These are phyloP conservation scores for Bombylius major DNA, from an alignment of 2,888 invertebrate genomes.

Conservation along the genomic window DNA sequence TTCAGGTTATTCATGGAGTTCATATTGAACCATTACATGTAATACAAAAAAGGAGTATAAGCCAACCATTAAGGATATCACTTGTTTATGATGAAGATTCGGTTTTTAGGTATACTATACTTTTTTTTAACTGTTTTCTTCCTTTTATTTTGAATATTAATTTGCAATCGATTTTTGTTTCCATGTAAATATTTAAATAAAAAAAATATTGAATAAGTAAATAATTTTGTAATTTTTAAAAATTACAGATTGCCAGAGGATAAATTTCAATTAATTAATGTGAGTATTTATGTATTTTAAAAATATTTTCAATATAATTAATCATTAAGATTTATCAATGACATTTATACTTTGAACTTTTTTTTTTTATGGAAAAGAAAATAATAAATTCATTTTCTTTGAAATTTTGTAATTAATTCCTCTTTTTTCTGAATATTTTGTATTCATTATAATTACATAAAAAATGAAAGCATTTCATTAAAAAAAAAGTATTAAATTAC, in stretches of 20 bases:
- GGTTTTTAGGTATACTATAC: conserved; percentile 60
- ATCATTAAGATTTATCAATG: no score
- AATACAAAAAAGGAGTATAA: conserved; percentile 64
- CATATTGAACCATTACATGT: conserved; percentile 67
- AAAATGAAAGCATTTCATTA: no score
- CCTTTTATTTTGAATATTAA: not conserved
- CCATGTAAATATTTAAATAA: not conserved
- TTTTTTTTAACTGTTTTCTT: conserved; percentile 6
- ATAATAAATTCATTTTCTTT: no score
- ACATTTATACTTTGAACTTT: no score
- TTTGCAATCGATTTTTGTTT: no score
- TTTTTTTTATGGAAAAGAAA: no score
- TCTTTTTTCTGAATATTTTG: no score
- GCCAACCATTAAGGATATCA: conserved; percentile 72
- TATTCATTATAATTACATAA: no score
- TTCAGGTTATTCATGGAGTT: conserved; percentile 69
- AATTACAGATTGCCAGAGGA: conserved; percentile 64
- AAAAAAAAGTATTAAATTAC: no score
- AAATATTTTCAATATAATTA: no score
- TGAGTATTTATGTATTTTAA: conserved; percentile 43
- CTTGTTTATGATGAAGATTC: conserved; percentile 79
- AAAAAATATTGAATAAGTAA: not conserved
- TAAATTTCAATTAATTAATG: conserved; percentile 79
- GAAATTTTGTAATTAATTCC: no score
- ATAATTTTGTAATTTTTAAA: conserved; percentile 5